Conservation (phyloP, 2,888 invertebrate genomes). For the Drosophila vallismaia region DNA sequence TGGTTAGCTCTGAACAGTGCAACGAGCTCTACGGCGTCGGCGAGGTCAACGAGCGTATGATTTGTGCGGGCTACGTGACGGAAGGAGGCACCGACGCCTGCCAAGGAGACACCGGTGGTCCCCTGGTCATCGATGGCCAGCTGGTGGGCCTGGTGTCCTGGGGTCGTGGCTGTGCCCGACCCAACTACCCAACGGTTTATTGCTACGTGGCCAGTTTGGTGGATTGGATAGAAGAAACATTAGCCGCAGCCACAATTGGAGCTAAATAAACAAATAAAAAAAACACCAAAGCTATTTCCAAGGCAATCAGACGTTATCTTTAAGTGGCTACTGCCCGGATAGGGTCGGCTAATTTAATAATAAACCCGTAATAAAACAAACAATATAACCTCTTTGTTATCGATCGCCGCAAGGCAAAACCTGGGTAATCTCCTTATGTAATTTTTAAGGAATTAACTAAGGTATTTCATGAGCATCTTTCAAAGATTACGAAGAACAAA, state of each 20-base stretch:
- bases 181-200: constrained; percentile 84
- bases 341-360: constrained; percentile 35
- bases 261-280: constrained; percentile 41
- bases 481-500: neutral
- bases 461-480: neutral
- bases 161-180: constrained; percentile 84
- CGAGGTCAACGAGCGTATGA: constrained; percentile 85
- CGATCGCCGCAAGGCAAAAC: neutral
- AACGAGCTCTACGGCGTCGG: constrained; percentile 83
- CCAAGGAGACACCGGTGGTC: constrained; percentile 83
- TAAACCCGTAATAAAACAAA: constrained; percentile 41
- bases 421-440: constrained; percentile 26
- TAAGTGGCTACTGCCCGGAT: constrained; percentile 20
- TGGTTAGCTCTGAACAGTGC: constrained; percentile 84
- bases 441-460: constrained; percentile 6
- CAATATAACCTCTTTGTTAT: constrained; percentile 7
- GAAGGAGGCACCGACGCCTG: constrained; percentile 84
- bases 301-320: constrained; percentile 42
- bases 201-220: constrained; percentile 79
- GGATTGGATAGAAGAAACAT: constrained; percentile 76
- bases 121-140: constrained; percentile 71
- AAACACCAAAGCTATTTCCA: neutral
- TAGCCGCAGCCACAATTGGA: constrained; percentile 38
- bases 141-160: constrained; percentile 84
- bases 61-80: constrained; percentile 81